Conservation (phyloP, 2,888 invertebrate genomes). For the Cybosia mesomella region DNA sequence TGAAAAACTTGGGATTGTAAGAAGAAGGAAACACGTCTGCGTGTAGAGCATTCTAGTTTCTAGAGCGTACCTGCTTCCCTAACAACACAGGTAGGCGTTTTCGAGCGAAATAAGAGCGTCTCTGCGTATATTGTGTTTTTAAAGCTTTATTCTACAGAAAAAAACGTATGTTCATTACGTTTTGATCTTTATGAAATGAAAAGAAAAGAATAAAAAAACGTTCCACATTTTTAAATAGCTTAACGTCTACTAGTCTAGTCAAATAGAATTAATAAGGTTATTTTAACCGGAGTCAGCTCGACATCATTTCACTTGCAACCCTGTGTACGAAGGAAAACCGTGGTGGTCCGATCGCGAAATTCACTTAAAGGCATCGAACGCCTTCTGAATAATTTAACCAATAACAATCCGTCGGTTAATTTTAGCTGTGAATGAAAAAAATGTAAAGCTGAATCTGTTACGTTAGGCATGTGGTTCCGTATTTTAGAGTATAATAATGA, state of each 20-base stretch:
- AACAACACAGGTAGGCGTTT: too few species aligned
- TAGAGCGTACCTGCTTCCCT: too few species aligned
- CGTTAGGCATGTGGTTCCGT: not conserved
- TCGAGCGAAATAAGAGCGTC: too few species aligned
- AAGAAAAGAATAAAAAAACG: not conserved
- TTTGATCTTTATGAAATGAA: not conserved
- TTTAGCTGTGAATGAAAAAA: slow-evolving; percentile 75
- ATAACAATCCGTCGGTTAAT: slow-evolving; percentile 84
- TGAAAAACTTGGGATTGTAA: too few species aligned
- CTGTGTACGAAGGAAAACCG: slow-evolving; percentile 43
- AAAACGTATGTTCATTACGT: too few species aligned
- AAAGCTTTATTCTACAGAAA: too few species aligned
- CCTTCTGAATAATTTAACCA: slow-evolving; percentile 83
- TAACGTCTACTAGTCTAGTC: not conserved
- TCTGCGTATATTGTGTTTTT: too few species aligned
- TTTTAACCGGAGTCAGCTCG: slow-evolving; percentile 22
- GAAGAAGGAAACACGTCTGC: too few species aligned
- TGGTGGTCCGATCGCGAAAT: slow-evolving; percentile 77
- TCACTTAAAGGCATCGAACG: slow-evolving; percentile 84
- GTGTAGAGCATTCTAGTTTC: too few species aligned
- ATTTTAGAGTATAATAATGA: not conserved
- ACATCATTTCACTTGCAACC: slow-evolving; percentile 31
- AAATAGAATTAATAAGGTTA: slow-evolving; percentile 19
- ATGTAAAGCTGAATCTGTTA: slow-evolving; percentile 54
- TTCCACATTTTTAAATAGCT: not conserved